These are phyloP conservation scores for Tinea semifulvella DNA, from an alignment of 2,888 invertebrate genomes.

Conservation along the genomic window DNA sequence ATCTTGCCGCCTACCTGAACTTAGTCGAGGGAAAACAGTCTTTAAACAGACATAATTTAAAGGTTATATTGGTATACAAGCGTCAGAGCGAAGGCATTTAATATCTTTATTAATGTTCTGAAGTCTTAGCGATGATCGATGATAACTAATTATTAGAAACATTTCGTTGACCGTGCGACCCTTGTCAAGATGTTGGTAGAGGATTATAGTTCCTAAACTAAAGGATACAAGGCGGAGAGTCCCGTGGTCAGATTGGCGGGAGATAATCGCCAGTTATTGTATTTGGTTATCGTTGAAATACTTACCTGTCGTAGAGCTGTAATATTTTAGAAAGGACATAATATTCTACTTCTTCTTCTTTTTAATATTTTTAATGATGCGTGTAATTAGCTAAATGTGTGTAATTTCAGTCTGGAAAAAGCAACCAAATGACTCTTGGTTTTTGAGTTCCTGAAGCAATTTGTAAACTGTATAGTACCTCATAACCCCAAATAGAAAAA, in stretches of 20 bases:
- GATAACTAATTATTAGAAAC: constrained; percentile 63
- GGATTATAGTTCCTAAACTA: neutral
- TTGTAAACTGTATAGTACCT: too few relatives aligned
- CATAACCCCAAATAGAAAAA: too few relatives aligned
- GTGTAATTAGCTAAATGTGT: too few relatives aligned
- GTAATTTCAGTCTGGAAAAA: too few relatives aligned
- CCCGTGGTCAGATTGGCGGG: constrained; percentile 22
- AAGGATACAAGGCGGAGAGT: neutral
- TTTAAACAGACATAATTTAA: constrained; percentile 14
- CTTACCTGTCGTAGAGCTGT: constrained; percentile 26
- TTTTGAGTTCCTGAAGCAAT: too few relatives aligned
- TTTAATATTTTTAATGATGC: too few relatives aligned
- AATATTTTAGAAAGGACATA: neutral
- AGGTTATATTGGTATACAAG: neutral
- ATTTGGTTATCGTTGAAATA: constrained; percentile 54
- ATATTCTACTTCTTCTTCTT: too few relatives aligned
- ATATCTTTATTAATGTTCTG: constrained; percentile 61
- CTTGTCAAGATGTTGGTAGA: constrained; percentile 19
- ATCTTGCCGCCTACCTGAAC: constrained; percentile 17
- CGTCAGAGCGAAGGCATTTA: constrained; percentile 37
- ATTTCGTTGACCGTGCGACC: constrained; percentile 51
- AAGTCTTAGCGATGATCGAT: constrained; percentile 50
- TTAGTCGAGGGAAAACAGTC: constrained; percentile 17
- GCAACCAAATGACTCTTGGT: too few relatives aligned
- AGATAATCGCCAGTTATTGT: constrained; percentile 58